A percentile compares a stretch with the other conserved stretches of the same genome.
These are phyloP conservation scores for Listronotus oregonensis DNA, from an alignment of 1,140 invertebrate species.

Conservation along the genomic window DNA sequence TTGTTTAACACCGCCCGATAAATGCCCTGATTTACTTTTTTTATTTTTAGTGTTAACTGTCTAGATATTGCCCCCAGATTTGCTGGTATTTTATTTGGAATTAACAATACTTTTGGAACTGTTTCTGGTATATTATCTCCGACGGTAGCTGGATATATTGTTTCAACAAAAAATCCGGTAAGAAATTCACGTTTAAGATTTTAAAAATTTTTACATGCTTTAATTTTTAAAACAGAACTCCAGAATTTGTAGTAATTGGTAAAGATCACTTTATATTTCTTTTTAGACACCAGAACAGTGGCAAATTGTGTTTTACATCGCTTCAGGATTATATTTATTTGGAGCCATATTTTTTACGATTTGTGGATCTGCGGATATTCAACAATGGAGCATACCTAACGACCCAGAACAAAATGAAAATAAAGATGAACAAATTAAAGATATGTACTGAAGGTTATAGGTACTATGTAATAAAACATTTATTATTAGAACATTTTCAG, in stretches of 20 bases:
- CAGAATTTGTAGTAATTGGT: too few species aligned
- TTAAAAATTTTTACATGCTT: not conserved
- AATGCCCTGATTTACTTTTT: too few species aligned
- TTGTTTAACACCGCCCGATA: too few species aligned
- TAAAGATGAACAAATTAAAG: too few species aligned
- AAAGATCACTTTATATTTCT: not conserved
- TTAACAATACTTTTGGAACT: slow-evolving; percentile 87
- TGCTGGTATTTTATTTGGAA: slow-evolving; percentile 81
- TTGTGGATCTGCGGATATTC: not conserved
- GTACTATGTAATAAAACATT: too few species aligned
- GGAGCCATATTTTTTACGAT: slow-evolving; percentile 4
- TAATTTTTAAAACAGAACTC: not conserved
- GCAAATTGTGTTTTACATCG: slow-evolving; percentile 2
- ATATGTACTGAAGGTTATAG: too few species aligned
- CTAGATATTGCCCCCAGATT: slow-evolving; percentile 84
- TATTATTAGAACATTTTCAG: too few species aligned
- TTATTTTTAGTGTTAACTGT: slow-evolving; percentile 76
- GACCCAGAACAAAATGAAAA: too few species aligned
- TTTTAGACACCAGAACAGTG: slow-evolving; percentile 4
- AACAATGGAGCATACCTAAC: too few species aligned
- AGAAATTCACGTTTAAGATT: not conserved
- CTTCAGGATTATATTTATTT: slow-evolving; percentile 5
- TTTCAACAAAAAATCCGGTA: slow-evolving; percentile 48
- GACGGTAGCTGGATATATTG: slow-evolving; percentile 76
- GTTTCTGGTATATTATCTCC: slow-evolving; percentile 87